Base-by-base conservation (phyloP, 1,140 invertebrate genomes). In the Lasioglossum albipes region DNA sequence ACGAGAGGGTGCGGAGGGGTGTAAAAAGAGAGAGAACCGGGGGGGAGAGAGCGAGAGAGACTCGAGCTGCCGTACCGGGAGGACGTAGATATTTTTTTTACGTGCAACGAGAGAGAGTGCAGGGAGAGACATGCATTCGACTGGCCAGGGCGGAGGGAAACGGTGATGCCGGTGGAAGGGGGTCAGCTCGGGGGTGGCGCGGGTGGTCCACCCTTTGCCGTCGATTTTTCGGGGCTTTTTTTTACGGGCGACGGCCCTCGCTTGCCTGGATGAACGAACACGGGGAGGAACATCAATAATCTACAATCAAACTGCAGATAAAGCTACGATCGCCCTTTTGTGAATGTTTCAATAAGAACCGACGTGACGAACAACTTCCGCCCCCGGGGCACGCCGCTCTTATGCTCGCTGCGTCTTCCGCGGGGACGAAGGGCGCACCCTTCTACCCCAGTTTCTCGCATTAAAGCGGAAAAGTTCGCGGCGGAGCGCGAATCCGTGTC, bases 301-400 rank as follows among this genome's bases (percentile, higher is more conserved):
- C 92, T 93, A 93, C 92, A 93, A 93, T 93, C 92, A 92, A 93
- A 93, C 91, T 93, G 90, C 91, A 93, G 91, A 92, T 93, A 92
- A 92, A 92, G 91, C 91, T 92, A 93, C 90, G 90, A 91, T 91
- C 91, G 89, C 89, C 89, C 92, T 93, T 93, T 93, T 92, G 91
- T 92, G 89, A 90, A 91, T 89, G 87, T 92, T 91, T 92, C 90
- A 92, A 92, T 92, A 91, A 92, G 91, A 90, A 91, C 87, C 87
- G 88, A 87, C 82, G 85, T 87, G 87, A 87, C 87, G 81, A 81
- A 88, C 86, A 86, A 88, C 83, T 88, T 86, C 85, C 86, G 82
- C 76, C 65, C 76, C 65, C 81, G 77, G 81, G 75, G 57, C 61
- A 69, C 66, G 79, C 36, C 18, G 12, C 75, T 75, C 79, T 84